Conservation (phyloP, 2,113 vertebrate species). For the Syngnathoides biaculeatus region DNA sequence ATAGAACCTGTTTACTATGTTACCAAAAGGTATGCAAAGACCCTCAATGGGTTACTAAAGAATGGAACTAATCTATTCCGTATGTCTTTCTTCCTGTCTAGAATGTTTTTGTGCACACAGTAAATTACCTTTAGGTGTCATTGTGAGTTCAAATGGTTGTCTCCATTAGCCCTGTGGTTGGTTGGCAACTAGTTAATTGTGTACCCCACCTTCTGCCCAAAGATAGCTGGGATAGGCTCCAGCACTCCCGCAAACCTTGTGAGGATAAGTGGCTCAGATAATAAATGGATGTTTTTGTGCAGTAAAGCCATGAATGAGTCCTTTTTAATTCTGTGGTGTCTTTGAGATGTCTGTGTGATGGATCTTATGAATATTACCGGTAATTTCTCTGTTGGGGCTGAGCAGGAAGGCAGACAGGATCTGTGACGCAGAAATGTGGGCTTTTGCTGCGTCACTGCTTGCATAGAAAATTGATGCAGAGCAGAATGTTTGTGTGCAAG, state of each 20-base stretch:
- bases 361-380: conserved; percentile 23
- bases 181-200: too few species aligned
- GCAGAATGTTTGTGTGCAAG: background rate
- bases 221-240: too few species aligned
- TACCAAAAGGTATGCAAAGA: background rate
- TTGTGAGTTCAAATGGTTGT: too few species aligned
- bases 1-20: background rate
- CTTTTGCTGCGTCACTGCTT: conserved; percentile 35
- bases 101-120: background rate
- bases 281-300: too few species aligned
- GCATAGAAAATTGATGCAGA: conserved; percentile 19
- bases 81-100: background rate
- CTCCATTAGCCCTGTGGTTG: too few species aligned
- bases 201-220: too few species aligned
- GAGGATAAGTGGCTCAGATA: too few species aligned
- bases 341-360: conserved; percentile 12
- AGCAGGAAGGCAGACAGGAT: conserved; percentile 37
- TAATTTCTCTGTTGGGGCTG: conserved; percentile 4
- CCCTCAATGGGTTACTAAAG: background rate
- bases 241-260: too few species aligned
- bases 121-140: too few species aligned
- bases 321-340: background rate
- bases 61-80: background rate
- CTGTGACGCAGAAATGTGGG: conserved; percentile 24
- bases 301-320: background rate